Percentiles rank a stretch among this genome's conserved stretches.
Evolutionary conservation across 2,113 vertebrate genomes (phyloP).

Genomic region (Podarcis raffonei): DNA sequence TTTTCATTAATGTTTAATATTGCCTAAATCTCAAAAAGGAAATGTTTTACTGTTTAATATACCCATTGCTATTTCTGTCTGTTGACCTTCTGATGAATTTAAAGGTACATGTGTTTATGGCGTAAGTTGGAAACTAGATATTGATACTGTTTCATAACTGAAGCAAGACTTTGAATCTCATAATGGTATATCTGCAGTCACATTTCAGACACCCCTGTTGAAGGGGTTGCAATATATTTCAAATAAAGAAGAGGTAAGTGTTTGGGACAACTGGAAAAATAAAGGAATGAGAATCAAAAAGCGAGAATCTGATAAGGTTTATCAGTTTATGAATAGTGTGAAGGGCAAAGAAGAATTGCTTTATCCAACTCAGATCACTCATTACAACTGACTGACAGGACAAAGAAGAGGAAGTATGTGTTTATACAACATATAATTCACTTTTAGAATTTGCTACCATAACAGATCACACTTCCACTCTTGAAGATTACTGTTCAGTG

Average conservation of each 20-base stretch:
- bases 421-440: neutral
- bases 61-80: slow-evolving; percentile 14
- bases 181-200: neutral
- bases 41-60: slow-evolving; percentile 44
- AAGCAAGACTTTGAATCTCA: neutral
- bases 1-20: slow-evolving; percentile 56
- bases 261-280: neutral
- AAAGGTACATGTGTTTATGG: neutral
- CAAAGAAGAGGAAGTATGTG: neutral
- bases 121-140: slow-evolving; percentile 1
- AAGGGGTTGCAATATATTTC: neutral
- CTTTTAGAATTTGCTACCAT: neutral
- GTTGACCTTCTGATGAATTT: slow-evolving; percentile 23
- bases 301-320: neutral
- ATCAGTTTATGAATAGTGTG: neutral
- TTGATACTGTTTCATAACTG: slow-evolving; percentile 4
- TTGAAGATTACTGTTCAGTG: neutral
- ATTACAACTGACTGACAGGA: neutral
- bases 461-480: neutral
- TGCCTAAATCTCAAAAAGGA: slow-evolving; percentile 26
- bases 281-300: neutral
- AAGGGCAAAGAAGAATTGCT: neutral
- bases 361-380: neutral
- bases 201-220: neutral
- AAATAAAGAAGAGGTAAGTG: neutral